These are phyloP conservation scores for Strigops habroptila DNA, from an alignment of 2,113 vertebrate genomes.

Conservation along the genomic window DNA sequence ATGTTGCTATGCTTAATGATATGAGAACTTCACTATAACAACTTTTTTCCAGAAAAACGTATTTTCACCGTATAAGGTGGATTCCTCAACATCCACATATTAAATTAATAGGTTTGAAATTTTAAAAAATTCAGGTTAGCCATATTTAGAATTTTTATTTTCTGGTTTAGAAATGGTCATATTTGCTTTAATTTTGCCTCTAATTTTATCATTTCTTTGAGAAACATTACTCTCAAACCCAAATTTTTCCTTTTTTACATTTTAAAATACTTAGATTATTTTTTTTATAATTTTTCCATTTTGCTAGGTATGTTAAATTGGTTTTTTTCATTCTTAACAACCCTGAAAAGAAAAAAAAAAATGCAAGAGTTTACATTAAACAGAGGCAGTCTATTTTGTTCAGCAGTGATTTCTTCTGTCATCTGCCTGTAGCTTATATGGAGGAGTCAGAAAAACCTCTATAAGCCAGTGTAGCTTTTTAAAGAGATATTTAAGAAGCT, in stretches of 20 bases:
- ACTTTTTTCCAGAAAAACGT: neutral
- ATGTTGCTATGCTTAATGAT: neutral
- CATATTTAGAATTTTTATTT: neutral
- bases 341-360: neutral
- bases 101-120: neutral
- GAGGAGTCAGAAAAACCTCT: neutral
- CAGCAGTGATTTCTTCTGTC: neutral
- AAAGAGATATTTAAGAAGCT: neutral
- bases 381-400: neutral
- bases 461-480: neutral
- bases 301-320: neutral
- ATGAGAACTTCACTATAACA: neutral
- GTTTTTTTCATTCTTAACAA: neutral
- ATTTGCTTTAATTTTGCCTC: neutral
- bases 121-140: neutral
- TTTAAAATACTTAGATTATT: neutral
- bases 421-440: neutral
- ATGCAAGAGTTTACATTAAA: neutral
- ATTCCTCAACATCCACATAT: neutral
- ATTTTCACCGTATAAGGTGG: neutral
- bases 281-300: neutral
- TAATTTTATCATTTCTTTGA: neutral
- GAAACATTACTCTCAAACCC: neutral
- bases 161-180: neutral
- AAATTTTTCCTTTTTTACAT: neutral